Conservation (phyloP, 1,140 invertebrate species). For the Heliconius congener region DNA sequence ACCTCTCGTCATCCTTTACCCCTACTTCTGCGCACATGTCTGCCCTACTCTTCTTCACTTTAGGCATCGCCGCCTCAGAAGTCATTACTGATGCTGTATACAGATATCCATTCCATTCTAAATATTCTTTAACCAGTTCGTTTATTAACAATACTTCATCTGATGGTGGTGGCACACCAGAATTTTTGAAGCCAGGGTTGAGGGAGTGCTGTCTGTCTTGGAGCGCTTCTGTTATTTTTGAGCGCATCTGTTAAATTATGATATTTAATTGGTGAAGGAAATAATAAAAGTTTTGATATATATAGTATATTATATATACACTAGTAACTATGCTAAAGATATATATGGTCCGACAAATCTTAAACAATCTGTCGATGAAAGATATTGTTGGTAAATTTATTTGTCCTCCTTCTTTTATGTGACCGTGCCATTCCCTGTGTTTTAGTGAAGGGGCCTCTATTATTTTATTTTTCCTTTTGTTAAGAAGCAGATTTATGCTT, state of each 20-base stretch:
- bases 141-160: conserved; percentile 80
- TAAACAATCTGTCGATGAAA: too few relatives aligned
- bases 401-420: too few relatives aligned
- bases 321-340: too few relatives aligned
- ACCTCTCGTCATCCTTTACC: conserved; percentile 72
- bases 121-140: conserved; percentile 80
- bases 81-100: conserved; percentile 80
- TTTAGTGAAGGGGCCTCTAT: too few relatives aligned
- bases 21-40: conserved; percentile 67
- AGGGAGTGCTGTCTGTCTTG: conserved; percentile 53
- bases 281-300: too few relatives aligned
- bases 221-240: conserved; percentile 65
- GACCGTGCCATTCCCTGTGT: too few relatives aligned
- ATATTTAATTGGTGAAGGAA: too few relatives aligned
- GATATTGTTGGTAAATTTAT: too few relatives aligned
- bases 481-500: too few relatives aligned
- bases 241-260: conserved; percentile 53
- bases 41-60: conserved; percentile 46
- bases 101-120: conserved; percentile 82
- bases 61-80: conserved; percentile 67
- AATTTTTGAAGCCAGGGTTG: conserved; percentile 42
- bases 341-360: too few relatives aligned
- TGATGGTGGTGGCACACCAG: conserved; percentile 58
- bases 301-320: too few relatives aligned
- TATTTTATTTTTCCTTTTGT: too few relatives aligned